Base-by-base conservation (phyloP, 2,797 vertebrate genomes). In the Novumbra hubbsi region DNA sequence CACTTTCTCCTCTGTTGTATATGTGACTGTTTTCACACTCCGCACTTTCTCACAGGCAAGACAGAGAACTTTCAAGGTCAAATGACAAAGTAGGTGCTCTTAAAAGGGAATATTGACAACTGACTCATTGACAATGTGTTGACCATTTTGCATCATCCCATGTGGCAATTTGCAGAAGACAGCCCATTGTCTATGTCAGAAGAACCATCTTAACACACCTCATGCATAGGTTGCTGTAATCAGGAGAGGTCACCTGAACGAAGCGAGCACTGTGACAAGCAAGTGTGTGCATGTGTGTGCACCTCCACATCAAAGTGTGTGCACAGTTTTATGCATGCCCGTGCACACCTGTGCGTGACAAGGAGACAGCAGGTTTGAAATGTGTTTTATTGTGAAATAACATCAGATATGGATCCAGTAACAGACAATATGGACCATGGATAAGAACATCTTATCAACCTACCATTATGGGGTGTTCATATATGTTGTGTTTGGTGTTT, bases 251-350 rank as follows among this genome's bases (percentile, higher is more conserved):
- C n/a, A 48, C 66, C 45, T 2, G 6, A 45, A 38, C 19, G 38
- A 14, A 19, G 64, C 19, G 64, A 27, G 64, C 55, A 4, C 0
- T 0, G 14, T 49, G 67, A 60, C 3, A 3, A 27, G 67, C 24
- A 34, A 45, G 66, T 14, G 38, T 48, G 67, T 68, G 67, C 49
- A 41, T 49, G 67, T 69, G 45, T 69, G 45, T 27, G 68, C 50
- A 9, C 50, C 41, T 69, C 41, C 49, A 24, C 28, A 21, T 69
- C 24, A 28, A 24, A 49, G 68, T 69, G 68, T 49, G 68, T 69
- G 41, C 27, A 45, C 49, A 24, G 9, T 3, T 41, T 19, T 67
- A 7, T 41, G 17, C n/a, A 34, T 55, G 68, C 55, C 12, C 30
- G 14, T 70, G 21, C 55, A 11, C 1, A 24, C 55, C 41, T 45